These are phyloP conservation scores for Biston betularia DNA, from an alignment of 2,888 invertebrate genomes.

Conservation along the genomic window DNA sequence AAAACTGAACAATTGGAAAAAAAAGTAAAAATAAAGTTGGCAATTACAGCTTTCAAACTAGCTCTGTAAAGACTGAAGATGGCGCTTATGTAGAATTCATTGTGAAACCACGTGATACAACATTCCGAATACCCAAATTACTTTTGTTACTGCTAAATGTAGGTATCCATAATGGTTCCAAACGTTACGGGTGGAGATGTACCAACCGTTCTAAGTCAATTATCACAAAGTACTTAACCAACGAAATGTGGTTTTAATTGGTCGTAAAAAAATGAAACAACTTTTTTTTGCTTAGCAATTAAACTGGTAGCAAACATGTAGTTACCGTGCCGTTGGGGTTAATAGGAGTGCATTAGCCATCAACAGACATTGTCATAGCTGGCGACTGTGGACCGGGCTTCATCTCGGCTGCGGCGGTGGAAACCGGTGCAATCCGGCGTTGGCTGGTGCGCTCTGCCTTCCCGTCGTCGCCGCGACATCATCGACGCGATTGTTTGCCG, in stretches of 20 bases:
- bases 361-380: constrained; percentile 40
- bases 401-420: constrained; percentile 41
- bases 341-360: constrained; percentile 66
- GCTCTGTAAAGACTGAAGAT: too few relatives aligned
- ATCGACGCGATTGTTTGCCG: constrained; percentile 46
- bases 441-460: constrained; percentile 43
- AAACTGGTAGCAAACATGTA: constrained; percentile 22
- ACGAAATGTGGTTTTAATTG: constrained; percentile 27
- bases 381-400: constrained; percentile 32
- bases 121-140: constrained; percentile 1
- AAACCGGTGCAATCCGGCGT: constrained; percentile 46
- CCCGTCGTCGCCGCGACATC: constrained; percentile 38
- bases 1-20: too few relatives aligned
- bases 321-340: constrained; percentile 48
- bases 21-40: too few relatives aligned
- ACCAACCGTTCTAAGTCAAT: constrained; percentile 8
- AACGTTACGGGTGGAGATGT: background rate
- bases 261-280: constrained; percentile 21
- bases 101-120: background rate
- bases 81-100: background rate
- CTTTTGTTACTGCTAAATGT: background rate
- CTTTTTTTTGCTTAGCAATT: constrained; percentile 37
- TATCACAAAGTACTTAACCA: constrained; percentile 12
- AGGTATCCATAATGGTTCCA: background rate
- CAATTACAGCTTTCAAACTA: too few relatives aligned